Conservation (phyloP, 2,113 vertebrate species). For the Saguinus imperator region DNA sequence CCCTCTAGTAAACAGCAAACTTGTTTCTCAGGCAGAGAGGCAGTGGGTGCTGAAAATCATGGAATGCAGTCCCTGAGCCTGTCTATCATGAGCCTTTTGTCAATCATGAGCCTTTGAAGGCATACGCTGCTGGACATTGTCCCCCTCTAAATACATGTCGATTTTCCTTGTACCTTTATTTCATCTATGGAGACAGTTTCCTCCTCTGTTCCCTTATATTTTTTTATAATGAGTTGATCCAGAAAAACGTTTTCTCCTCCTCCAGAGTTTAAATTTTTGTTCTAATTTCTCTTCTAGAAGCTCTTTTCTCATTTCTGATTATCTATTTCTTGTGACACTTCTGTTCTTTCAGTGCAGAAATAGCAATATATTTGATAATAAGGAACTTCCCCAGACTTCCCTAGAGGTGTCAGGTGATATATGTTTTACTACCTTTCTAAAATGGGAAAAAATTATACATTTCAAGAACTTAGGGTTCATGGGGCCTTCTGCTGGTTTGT, state of each 20-base stretch:
- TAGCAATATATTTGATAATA: not conserved
- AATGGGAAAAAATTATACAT: slow-evolving; percentile 28
- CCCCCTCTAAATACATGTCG: not conserved
- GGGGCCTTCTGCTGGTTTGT: not conserved
- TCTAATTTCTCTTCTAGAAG: slow-evolving; percentile 17
- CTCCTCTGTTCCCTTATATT: not conserved
- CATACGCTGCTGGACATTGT: not conserved
- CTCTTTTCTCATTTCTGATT: not conserved
- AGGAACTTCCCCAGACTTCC: not conserved
- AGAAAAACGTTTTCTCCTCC: not conserved
- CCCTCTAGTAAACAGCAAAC: not conserved
- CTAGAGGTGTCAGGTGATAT: not conserved
- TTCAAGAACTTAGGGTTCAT: not conserved
- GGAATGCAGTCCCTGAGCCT: not conserved
- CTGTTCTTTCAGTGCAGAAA: not conserved
- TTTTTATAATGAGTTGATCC: not conserved
- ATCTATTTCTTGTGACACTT: not conserved
- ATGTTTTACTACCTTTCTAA: not conserved
- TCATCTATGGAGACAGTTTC: not conserved
- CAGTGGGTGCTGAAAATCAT: not conserved
- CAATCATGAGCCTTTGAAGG: not conserved
- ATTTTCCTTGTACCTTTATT: not conserved
- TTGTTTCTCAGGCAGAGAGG: not conserved
- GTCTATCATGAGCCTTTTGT: not conserved
- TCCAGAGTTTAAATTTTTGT: not conserved